phyloP scores from a whole-genome alignment of 2,113 vertebrate genomes.

The Mormyrus lacerda region DNA sequence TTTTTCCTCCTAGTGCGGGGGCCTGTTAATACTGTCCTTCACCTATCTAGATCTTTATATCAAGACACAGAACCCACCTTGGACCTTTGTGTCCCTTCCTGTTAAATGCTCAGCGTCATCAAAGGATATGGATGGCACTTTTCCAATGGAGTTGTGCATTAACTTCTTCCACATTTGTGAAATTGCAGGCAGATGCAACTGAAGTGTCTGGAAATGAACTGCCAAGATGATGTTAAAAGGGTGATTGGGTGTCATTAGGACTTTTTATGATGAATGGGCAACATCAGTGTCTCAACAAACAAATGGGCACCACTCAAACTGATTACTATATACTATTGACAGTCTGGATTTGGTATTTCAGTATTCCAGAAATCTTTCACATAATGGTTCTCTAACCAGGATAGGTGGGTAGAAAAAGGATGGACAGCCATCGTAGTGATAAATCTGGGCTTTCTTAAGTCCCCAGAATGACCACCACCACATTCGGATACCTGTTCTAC shows the following conservation, averaged over 20 bases:
- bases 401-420: not conserved
- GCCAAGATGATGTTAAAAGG: constrained; percentile 99
- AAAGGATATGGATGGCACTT: constrained; percentile 84
- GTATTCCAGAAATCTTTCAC: not conserved
- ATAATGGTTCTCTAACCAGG: not conserved
- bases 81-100: constrained; percentile 39
- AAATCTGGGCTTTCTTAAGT: not conserved
- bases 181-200: constrained; percentile 99
- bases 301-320: constrained; percentile 88
- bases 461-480: not conserved
- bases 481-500: not conserved
- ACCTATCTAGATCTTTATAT: not conserved
- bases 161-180: constrained; percentile 98
- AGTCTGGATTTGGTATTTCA: not conserved
- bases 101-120: constrained; percentile 79
- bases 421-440: not conserved
- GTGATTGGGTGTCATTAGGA: constrained; percentile 99
- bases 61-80: not conserved
- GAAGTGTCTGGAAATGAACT: constrained; percentile 99
- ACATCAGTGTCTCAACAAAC: constrained; percentile 95
- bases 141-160: constrained; percentile 74
- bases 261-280: constrained; percentile 97
- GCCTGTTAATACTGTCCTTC: constrained; percentile 54
- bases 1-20: constrained; percentile 69
- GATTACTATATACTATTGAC: constrained; percentile 67